phyloP scores from a whole-genome alignment of 2,888 invertebrate genomes.

The Drosophila tanythrix region DNA sequence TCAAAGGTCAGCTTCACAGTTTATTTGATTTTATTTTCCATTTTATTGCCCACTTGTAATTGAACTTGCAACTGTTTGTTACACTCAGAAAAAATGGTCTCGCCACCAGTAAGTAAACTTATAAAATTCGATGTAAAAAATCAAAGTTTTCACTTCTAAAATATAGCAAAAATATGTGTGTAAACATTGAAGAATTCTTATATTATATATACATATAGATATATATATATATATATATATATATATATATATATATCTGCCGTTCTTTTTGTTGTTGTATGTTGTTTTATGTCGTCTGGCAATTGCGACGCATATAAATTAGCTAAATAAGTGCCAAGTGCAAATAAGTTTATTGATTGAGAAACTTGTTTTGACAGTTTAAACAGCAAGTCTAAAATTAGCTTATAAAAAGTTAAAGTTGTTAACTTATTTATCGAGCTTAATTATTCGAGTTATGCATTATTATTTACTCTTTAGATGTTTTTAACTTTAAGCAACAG shows the following conservation, averaged over 20 bases:
- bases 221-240: too few species aligned
- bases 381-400: background rate
- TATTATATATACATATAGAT: too few species aligned
- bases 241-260: background rate
- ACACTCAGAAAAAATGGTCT: background rate
- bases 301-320: constrained; percentile 40
- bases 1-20: constrained; percentile 56
- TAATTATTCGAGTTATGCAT: background rate
- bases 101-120: background rate
- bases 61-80: constrained; percentile 16
- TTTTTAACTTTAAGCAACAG: constrained; percentile 5
- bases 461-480: constrained; percentile 2
- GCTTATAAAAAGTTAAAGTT: background rate
- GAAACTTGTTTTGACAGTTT: constrained; percentile 1
- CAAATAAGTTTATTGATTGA: constrained; percentile 5
- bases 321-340: constrained; percentile 12
- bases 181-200: too few species aligned
- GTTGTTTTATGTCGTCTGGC: constrained; percentile 36
- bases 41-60: constrained; percentile 45
- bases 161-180: too few species aligned
- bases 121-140: too few species aligned
- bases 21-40: constrained; percentile 47
- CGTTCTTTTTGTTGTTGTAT: constrained; percentile 11
- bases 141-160: too few species aligned
- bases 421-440: background rate